phyloP scores from a whole-genome alignment of 2,888 invertebrate species.

The Ischnura elegans region DNA sequence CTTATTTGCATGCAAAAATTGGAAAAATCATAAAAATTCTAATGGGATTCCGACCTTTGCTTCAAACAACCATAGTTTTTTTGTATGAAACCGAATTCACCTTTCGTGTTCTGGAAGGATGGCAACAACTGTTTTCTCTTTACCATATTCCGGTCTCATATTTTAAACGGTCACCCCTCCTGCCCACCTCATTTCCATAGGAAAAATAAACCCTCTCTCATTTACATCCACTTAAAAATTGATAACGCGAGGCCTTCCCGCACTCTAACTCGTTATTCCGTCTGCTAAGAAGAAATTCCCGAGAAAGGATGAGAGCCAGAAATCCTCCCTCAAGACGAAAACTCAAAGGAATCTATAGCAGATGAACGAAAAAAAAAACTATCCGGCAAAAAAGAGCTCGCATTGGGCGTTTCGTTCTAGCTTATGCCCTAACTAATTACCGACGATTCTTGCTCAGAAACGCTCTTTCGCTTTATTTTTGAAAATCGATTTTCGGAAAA shows the following conservation, averaged over 20 bases:
- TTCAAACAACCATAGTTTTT: too few species aligned
- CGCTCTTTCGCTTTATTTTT: neutral
- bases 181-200: neutral
- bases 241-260: neutral
- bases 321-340: neutral
- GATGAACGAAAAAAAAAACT: neutral
- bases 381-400: neutral
- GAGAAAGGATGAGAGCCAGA: neutral
- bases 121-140: neutral
- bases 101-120: too few species aligned
- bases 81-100: too few species aligned
- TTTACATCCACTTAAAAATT: constrained; percentile 8
- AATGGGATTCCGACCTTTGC: too few species aligned
- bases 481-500: neutral
- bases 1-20: too few species aligned
- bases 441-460: neutral
- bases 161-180: neutral
- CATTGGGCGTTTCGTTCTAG: neutral
- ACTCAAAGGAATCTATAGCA: neutral
- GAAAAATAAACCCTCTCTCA: neutral
- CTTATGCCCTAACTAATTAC: neutral
- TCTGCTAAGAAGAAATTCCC: neutral
- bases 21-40: too few species aligned
- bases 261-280: neutral
- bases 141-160: neutral